Conservation (phyloP, 2,797 vertebrate genomes). For the Hippopotamyrus pictus region DNA sequence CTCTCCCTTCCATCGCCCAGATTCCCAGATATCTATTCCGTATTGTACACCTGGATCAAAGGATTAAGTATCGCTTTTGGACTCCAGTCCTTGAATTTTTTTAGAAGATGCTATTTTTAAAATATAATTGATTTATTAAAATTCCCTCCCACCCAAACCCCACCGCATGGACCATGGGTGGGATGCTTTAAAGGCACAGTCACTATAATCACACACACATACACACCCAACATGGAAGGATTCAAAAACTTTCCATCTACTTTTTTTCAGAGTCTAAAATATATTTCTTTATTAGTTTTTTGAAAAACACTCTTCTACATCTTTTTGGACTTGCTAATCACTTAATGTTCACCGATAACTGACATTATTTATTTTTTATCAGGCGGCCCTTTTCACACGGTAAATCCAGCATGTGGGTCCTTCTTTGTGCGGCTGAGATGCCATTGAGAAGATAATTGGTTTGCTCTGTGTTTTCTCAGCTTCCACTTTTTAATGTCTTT, state of each 20-base stretch:
- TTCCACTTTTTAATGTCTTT: background rate
- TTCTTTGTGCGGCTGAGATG: background rate
- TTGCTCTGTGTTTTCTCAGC: constrained; percentile 2
- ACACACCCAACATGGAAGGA: background rate
- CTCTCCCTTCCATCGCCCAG: constrained; percentile 23
- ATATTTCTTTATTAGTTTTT: background rate
- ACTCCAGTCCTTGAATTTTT: background rate
- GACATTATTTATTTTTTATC: constrained; percentile 10
- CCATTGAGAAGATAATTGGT: constrained; percentile 16
- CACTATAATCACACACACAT: background rate
- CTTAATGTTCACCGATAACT: background rate
- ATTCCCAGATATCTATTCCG: background rate
- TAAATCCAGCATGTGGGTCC: background rate
- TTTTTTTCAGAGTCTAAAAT: background rate
- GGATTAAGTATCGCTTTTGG: background rate
- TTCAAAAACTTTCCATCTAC: background rate
- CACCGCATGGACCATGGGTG: background rate
- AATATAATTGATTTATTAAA: constrained; percentile 4
- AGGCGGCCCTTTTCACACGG: background rate
- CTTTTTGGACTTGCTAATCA: background rate
- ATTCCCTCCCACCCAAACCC: background rate
- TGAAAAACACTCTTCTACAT: background rate
- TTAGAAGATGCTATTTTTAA: constrained; percentile 1
- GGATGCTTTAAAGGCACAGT: background rate
- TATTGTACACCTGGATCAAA: constrained; percentile 14